These are phyloP conservation scores for Salminus brasiliensis DNA, from an alignment of 2,113 vertebrate genomes.

Conservation along the genomic window DNA sequence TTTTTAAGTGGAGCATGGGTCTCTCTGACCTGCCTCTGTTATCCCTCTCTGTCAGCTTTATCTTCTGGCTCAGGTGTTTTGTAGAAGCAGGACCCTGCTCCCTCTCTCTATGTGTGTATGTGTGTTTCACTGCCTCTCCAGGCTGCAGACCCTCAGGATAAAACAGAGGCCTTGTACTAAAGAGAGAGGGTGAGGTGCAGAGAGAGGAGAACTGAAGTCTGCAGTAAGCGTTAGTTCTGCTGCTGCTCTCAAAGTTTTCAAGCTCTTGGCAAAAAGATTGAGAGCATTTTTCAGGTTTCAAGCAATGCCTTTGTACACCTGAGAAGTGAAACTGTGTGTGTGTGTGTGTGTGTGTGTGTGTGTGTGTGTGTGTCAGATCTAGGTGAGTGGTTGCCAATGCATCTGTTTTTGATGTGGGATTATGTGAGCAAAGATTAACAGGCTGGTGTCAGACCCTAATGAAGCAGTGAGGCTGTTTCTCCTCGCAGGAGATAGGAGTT, in stretches of 20 bases:
- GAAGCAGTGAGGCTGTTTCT: conserved; percentile 23
- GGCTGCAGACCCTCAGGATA: neutral
- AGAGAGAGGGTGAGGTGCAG: neutral
- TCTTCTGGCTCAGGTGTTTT: conserved; percentile 40
- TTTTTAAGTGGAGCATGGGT: conserved; percentile 22
- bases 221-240: conserved; percentile 22
- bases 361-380: conserved; percentile 21
- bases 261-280: conserved; percentile 4
- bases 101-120: too few relatives aligned
- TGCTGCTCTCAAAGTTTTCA: neutral
- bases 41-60: conserved; percentile 28
- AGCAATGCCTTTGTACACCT: conserved; percentile 27
- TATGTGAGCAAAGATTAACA: conserved; percentile 24
- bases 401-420: conserved; percentile 28
- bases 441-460: conserved; percentile 26
- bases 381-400: conserved; percentile 8
- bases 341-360: conserved; percentile 12
- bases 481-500: conserved; percentile 3
- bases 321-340: neutral
- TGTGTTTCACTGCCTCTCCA: neutral
- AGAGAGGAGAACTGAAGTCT: neutral
- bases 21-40: conserved; percentile 21
- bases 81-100: conserved; percentile 1
- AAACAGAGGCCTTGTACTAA: neutral
- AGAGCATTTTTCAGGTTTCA: neutral